A percentile compares a stretch with the other conserved stretches of the same genome.
Evolutionary conservation across 2,113 vertebrate species (phyloP).

Genomic region (Passerina amoena): DNA sequence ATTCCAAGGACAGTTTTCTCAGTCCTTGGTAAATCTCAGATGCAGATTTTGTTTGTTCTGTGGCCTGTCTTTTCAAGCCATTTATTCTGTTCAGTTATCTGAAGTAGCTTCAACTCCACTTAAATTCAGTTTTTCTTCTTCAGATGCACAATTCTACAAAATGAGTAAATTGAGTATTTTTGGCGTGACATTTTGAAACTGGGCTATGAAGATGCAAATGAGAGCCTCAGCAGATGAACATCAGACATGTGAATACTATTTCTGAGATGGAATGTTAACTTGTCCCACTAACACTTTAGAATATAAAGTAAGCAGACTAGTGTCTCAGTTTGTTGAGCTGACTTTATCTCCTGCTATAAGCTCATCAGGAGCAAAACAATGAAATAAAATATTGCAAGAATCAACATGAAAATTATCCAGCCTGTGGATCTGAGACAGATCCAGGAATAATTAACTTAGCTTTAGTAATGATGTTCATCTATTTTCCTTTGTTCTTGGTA

Average conservation of each 20-base stretch:
- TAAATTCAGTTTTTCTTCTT: neutral
- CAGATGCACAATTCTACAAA: neutral
- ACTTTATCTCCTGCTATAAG: neutral
- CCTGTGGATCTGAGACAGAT: neutral
- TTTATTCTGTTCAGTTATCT: neutral
- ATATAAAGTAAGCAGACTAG: neutral
- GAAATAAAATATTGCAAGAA: neutral
- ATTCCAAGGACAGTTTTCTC: neutral
- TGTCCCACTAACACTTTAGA: neutral
- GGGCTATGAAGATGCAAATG: neutral
- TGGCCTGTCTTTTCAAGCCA: neutral
- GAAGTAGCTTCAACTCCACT: neutral
- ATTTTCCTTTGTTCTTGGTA: neutral
- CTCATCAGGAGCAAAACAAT: neutral
- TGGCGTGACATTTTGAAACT: neutral
- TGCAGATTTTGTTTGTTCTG: neutral
- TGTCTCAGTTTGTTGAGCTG: neutral
- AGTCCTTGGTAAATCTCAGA: neutral
- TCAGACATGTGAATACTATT: neutral
- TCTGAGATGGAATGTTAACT: neutral
- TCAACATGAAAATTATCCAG: neutral
- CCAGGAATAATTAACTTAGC: neutral
- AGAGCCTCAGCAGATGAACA: neutral
- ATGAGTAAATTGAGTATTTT: neutral
- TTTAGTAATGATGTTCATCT: neutral